Conservation (phyloP, 2,113 vertebrate genomes). For the Oxyruncus cristatus region DNA sequence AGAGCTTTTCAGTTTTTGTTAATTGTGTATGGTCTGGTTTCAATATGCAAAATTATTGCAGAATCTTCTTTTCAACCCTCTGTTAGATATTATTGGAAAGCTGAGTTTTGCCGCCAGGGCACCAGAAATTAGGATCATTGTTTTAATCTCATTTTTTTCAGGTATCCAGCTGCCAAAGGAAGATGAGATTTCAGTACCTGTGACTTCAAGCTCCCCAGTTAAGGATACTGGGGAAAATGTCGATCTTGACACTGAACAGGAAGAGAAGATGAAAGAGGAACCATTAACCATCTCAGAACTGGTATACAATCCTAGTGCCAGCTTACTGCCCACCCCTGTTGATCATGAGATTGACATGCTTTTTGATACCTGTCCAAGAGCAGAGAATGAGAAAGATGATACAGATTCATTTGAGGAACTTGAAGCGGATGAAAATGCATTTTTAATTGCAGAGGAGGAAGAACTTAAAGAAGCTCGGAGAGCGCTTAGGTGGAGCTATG, state of each 20-base stretch:
- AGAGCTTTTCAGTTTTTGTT: neutral
- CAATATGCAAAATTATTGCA: neutral
- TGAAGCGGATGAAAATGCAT: conserved; percentile 80
- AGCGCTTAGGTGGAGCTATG: conserved; percentile 80
- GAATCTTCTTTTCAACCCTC: neutral
- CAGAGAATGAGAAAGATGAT: conserved; percentile 87
- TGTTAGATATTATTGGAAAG: neutral
- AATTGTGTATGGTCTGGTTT: neutral
- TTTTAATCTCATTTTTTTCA: conserved; percentile 30
- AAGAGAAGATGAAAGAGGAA: conserved; percentile 77
- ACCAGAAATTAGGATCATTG: neutral
- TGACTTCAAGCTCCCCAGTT: conserved; percentile 66
- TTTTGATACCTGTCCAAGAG: conserved; percentile 87
- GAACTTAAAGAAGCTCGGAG: conserved; percentile 78
- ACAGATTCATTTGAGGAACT: conserved; percentile 90
- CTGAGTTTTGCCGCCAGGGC: neutral
- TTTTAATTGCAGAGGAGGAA: conserved; percentile 84
- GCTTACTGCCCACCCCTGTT: conserved; percentile 90
- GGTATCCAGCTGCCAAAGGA: conserved; percentile 71
- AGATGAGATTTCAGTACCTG: conserved; percentile 62
- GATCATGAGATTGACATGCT: conserved; percentile 88
- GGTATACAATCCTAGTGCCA: conserved; percentile 91
- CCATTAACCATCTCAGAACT: conserved; percentile 91
- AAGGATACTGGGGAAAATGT: conserved; percentile 69
- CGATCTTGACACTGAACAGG: conserved; percentile 66